Percentiles rank a stretch among this genome's conserved stretches.
These are phyloP conservation scores for Hemithea aestivaria DNA, from an alignment of 2,888 invertebrate species.

Conservation along the genomic window DNA sequence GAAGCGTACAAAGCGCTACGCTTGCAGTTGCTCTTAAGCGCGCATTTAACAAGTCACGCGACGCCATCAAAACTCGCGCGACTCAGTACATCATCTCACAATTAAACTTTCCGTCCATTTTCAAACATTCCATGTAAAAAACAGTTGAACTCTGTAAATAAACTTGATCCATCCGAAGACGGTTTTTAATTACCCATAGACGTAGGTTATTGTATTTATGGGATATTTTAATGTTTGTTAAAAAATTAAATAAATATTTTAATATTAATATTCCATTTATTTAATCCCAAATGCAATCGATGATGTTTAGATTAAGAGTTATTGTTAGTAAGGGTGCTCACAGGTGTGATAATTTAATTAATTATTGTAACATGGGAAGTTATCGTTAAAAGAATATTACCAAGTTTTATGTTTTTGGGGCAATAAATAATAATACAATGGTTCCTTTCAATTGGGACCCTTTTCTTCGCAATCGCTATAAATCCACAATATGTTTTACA, in stretches of 20 bases:
- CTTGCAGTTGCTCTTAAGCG: conserved; percentile 84
- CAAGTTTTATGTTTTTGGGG: conserved; percentile 1
- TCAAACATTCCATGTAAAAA: conserved; percentile 29
- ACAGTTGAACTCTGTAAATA: conserved; percentile 50
- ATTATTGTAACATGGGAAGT: conserved; percentile 24
- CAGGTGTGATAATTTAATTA: conserved; percentile 24
- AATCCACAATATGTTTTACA: too few relatives aligned
- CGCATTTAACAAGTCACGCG: conserved; percentile 6
- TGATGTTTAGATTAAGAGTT: conserved; percentile 16
- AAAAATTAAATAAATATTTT: conserved; percentile 45
- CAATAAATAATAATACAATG: too few relatives aligned
- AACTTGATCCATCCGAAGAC: conserved; percentile 51
- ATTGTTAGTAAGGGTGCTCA: conserved; percentile 23
- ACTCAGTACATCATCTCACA: conserved; percentile 13
- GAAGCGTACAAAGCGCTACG: conserved; percentile 86
- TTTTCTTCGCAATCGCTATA: too few relatives aligned
- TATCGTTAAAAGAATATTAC: conserved; percentile 27
- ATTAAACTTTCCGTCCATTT: conserved; percentile 46
- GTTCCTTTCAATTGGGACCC: too few relatives aligned
- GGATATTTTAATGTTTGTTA: conserved; percentile 51
- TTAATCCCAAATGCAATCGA: conserved; percentile 29
- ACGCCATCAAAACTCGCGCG: conserved; percentile 7
- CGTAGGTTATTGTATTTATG: conserved; percentile 43
- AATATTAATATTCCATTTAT: conserved; percentile 28
- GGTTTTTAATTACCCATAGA: conserved; percentile 45